Base-by-base conservation (phyloP, 2,888 invertebrate species). In the Cinara cedri region DNA sequence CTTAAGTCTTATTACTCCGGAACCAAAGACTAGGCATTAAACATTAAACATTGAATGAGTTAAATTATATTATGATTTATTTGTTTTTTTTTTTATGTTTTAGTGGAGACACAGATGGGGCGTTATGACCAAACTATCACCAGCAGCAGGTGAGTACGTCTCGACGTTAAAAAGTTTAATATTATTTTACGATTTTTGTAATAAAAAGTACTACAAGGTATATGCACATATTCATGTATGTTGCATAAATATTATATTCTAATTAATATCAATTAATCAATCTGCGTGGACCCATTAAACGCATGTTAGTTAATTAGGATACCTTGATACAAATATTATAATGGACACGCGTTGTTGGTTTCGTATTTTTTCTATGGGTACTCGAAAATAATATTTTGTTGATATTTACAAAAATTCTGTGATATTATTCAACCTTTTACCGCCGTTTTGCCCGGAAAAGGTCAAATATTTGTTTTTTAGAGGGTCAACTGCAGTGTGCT, bases 41-140 rank as follows among this genome's bases (percentile, higher is more conserved):
- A n/a, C n/a, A n/a, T n/a, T n/a, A 21, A 44, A 54, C 24, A 49
- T 21, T 4, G 54, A 42, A 13, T 42, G 6, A 3, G 34, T 65
- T 51, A 26, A 54, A 44, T 51, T 44, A 46, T 34, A 34, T 34
- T 34, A 34, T 34, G n/a, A n/a, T 34, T 34, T 34, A 34, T 34
- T 34, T 34, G n/a, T 34, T 60, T 19, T 63, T 46, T 46, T 76
- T 84, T 86, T 85, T 86, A 88, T 89, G 88, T 93, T 93, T 72
- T 91, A 95, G 95, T 95, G 95, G 95, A 95, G 95, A 87, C 91
- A 92, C 85, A 90, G 95, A 85, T 95, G 94, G 93, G 94, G 94
- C 83, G 93, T 94, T 84, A 91, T 95, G 87, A 93, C 93, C 82
- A 95, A 95, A 87, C 88, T 95, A 83, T 95, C 95, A 82, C 95